phyloP scores from a whole-genome alignment of 2,888 invertebrate genomes.

The Caenorhabditis macrosperma region DNA sequence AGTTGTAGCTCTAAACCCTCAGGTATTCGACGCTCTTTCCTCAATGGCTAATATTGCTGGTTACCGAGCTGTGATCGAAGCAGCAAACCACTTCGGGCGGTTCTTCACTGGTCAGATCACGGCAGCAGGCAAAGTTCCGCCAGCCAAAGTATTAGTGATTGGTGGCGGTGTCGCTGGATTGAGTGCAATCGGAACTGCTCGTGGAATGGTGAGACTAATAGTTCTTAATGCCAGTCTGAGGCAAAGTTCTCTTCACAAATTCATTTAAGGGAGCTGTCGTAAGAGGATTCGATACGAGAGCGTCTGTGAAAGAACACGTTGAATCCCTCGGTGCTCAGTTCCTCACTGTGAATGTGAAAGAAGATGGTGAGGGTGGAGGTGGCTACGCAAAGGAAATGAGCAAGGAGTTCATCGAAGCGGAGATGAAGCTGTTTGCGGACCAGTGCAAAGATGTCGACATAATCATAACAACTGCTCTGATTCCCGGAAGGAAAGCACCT shows the following conservation, averaged over 20 bases:
- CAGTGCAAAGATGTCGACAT: conserved; percentile 91
- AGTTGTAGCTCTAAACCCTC: neutral
- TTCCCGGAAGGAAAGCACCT: conserved; percentile 91
- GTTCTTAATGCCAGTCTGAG: too few relatives aligned
- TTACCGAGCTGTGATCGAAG: conserved; percentile 91
- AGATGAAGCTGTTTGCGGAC: conserved; percentile 89
- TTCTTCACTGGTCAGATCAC: conserved; percentile 94
- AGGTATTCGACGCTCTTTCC: conserved; percentile 90
- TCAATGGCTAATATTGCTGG: conserved; percentile 91
- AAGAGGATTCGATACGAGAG: conserved; percentile 90
- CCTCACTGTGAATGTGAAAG: conserved; percentile 83
- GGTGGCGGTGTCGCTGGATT: conserved; percentile 93
- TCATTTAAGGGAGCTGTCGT: conserved; percentile 87
- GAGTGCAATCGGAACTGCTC: conserved; percentile 89
- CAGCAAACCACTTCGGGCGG: conserved; percentile 91
- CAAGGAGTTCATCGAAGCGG: conserved; percentile 88
- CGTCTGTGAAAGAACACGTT: conserved; percentile 89
- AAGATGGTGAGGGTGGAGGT: conserved; percentile 83
- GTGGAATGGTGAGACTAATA: conserved; percentile 84
- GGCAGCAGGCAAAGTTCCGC: conserved; percentile 89
- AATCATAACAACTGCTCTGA: conserved; percentile 91
- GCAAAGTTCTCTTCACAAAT: neutral
- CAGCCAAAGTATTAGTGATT: conserved; percentile 90
- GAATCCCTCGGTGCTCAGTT: conserved; percentile 92
- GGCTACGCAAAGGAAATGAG: conserved; percentile 92